Evolutionary conservation across 2,797 vertebrate species (phyloP), one percentile per base, ranked within the genome.

Genomic region (Sciurus vulgaris): DNA sequence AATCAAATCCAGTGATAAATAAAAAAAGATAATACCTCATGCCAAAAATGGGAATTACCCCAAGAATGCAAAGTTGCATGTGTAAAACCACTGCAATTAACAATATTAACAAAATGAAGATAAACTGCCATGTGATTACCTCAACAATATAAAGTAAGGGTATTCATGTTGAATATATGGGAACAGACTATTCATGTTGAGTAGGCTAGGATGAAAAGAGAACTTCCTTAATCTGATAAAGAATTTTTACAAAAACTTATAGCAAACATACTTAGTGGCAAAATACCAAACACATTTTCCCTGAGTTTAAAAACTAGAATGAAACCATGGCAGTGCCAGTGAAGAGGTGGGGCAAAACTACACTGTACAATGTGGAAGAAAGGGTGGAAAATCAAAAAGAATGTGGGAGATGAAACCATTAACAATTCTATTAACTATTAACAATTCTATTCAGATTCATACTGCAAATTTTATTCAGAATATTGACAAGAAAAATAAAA

Each of bases 11-110:
- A 89, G 11, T 1, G 22, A 15, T 28, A 18, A 1, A 88, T 51
- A 89, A 76, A 94, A 38, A 94, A 38, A 91, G 54, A 56, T 76
- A 74, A 70, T 49, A 89, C 10, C 70, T 90, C 18, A 70, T 89
- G 44, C n/a, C 35, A 90, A 86, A 54, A 78, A 67, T n/a, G 24
- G 20, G 51, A 74, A 33, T 94, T 61, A 61, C 54, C 35, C 20
- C 18, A 72, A 73, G 3, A n/a, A 85, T 63, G 22, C 15, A 70
- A 92, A 87, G 49, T 67, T 38, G 73, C 15, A 76, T 24, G 74
- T 70, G 72, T 72, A 77, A 92, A 92, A 77, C 77, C 28, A 38
- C 4, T 89, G 30, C 77, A 61, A 74, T 73, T 41, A 67, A 67
- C 83, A 26, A 76, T 5, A 30, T 54, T 76, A 87, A 82, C 49